Percentiles rank a stretch among this genome's conserved stretches.
Evolutionary conservation across 2,797 vertebrate genomes (phyloP).

Genomic region (Spinibarbus caldwelli): DNA sequence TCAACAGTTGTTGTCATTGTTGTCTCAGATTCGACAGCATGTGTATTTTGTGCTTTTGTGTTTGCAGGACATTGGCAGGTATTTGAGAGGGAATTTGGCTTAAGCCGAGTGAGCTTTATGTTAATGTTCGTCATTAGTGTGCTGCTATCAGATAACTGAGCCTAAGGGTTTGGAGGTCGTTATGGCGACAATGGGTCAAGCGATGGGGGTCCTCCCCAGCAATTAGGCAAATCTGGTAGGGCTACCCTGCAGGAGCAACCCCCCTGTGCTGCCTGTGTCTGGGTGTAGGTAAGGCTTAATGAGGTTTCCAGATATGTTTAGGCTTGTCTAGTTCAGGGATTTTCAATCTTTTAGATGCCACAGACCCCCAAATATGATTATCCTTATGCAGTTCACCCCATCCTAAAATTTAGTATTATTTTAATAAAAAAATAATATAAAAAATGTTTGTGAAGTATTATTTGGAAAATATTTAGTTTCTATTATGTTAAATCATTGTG

Average conservation of each 20-base stretch:
- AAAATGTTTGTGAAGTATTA: not conserved
- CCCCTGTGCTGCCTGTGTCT: conserved; percentile 22
- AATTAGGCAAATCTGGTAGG: conserved; percentile 65
- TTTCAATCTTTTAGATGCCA: conserved; percentile 4
- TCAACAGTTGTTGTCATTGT: not conserved
- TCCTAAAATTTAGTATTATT: not conserved
- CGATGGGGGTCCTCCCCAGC: conserved; percentile 64
- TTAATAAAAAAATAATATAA: not conserved
- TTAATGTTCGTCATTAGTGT: conserved; percentile 46
- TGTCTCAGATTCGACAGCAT: not conserved
- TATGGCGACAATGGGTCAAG: conserved; percentile 61
- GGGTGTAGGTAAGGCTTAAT: conserved; percentile 3
- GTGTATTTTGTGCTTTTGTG: conserved; percentile 39
- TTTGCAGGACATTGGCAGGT: not conserved
- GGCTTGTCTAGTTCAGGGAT: not conserved
- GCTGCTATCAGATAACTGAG: conserved; percentile 60
- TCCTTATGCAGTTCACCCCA: not conserved
- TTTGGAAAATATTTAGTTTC: not conserved
- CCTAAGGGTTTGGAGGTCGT: conserved; percentile 53
- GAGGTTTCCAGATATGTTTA: conserved; percentile 13
- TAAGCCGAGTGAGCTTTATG: conserved; percentile 29
- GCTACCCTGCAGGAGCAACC: conserved; percentile 50
- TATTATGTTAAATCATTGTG: not conserved
- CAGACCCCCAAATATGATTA: not conserved
- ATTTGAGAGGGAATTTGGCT: conserved; percentile 36